Conservation (phyloP, 2,113 vertebrate genomes). For the Petromus typicus region DNA sequence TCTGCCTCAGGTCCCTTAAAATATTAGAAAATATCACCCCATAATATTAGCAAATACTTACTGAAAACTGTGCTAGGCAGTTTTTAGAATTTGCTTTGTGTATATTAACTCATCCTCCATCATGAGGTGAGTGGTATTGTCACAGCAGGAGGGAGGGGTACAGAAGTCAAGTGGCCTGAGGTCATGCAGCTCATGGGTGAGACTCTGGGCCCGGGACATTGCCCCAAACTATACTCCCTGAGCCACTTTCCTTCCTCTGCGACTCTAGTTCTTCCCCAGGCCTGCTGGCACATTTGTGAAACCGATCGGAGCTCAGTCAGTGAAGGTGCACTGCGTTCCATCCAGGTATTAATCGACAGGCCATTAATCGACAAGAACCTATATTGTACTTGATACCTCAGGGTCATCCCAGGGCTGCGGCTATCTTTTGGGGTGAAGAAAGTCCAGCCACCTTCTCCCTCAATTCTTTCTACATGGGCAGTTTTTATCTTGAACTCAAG, state of each 20-base stretch:
- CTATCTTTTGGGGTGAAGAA: not conserved
- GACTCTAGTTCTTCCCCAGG: not conserved
- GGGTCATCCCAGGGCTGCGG: not conserved
- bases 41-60: constrained; percentile 2
- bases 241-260: not conserved
- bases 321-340: rapidly evolving
- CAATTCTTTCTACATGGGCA: not conserved
- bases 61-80: not conserved
- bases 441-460: not conserved
- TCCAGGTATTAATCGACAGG: not conserved
- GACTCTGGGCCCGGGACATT: not conserved
- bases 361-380: not conserved
- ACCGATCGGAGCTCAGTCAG: not conserved
- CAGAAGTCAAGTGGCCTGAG: not conserved
- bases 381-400: not conserved
- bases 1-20: not conserved
- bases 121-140: not conserved
- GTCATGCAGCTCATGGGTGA: not conserved
- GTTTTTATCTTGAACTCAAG: not conserved
- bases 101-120: not conserved
- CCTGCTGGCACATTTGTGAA: not conserved
- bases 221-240: not conserved
- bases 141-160: not conserved
- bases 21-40: not conserved
- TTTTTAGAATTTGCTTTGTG: not conserved